Percentiles rank a stretch among this genome's conserved stretches.
Evolutionary conservation across 2,113 vertebrate genomes (phyloP).

Genomic region (Ctenomys sociabilis): DNA sequence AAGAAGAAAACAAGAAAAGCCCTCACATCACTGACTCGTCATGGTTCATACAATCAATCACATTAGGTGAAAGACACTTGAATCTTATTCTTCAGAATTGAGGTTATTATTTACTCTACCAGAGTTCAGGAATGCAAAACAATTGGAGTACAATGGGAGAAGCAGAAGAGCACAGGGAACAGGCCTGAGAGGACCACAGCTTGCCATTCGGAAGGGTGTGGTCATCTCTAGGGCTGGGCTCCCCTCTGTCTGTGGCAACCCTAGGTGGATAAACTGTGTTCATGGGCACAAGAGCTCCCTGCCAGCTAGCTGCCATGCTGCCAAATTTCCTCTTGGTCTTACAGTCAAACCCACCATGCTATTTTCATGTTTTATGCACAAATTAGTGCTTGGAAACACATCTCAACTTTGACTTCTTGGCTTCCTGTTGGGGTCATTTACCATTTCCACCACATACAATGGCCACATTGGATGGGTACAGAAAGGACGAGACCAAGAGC

Average conservation of each 20-base stretch:
- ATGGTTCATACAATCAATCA: neutral
- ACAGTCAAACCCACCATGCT: neutral
- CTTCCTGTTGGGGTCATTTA: neutral
- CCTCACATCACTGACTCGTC: slow-evolving; percentile 3
- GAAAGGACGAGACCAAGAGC: neutral
- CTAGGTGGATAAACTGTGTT: neutral
- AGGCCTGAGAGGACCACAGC: too few relatives aligned
- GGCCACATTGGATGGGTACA: neutral
- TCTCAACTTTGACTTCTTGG: neutral
- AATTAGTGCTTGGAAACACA: neutral
- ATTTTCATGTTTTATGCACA: neutral
- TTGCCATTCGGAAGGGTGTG: neutral
- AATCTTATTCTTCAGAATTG: neutral
- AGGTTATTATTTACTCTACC: neutral
- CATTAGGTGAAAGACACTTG: slow-evolving; percentile 15
- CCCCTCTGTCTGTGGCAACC: accelerated
- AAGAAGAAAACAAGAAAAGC: neutral
- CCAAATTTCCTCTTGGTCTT: neutral
- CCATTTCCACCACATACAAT: neutral
- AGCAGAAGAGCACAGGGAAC: neutral
- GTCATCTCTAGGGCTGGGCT: neutral
- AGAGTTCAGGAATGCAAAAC: neutral
- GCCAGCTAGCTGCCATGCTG: neutral
- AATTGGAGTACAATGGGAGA: neutral
- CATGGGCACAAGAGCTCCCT: neutral